These are phyloP conservation scores for Diabrotica virgifera DNA, from an alignment of 1,140 invertebrate genomes.

Conservation along the genomic window DNA sequence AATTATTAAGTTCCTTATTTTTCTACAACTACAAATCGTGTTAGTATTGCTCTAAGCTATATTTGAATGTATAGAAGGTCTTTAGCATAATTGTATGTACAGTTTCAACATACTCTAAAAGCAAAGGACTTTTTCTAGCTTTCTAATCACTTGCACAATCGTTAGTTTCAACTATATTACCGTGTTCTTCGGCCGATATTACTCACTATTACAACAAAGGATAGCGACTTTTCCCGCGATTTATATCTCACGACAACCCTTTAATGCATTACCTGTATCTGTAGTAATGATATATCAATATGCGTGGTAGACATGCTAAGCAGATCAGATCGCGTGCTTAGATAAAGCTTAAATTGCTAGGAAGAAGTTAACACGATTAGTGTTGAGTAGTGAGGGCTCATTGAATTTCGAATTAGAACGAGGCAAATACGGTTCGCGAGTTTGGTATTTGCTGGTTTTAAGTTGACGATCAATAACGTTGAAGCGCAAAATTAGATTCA, in stretches of 20 bases:
- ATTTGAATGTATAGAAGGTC: too few species aligned
- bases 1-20: too few species aligned
- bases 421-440: slow-evolving; percentile 2
- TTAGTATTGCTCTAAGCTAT: too few species aligned
- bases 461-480: not conserved
- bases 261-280: not conserved
- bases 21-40: too few species aligned
- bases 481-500: too few species aligned
- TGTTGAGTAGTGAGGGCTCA: not conserved
- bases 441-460: not conserved
- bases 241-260: not conserved
- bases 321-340: slow-evolving; percentile 1
- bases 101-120: too few species aligned
- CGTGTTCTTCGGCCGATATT: too few species aligned
- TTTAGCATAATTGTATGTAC: too few species aligned
- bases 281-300: slow-evolving; percentile 1
- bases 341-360: not conserved
- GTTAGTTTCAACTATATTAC: too few species aligned
- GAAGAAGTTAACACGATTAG: slow-evolving; percentile 2
- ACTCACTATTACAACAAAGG: too few species aligned
- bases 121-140: too few species aligned
- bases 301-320: not conserved
- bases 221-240: not conserved
- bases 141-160: too few species aligned
- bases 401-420: slow-evolving; percentile 4